Conservation (phyloP, 2,888 invertebrate genomes). For the Tinea pellionella region DNA sequence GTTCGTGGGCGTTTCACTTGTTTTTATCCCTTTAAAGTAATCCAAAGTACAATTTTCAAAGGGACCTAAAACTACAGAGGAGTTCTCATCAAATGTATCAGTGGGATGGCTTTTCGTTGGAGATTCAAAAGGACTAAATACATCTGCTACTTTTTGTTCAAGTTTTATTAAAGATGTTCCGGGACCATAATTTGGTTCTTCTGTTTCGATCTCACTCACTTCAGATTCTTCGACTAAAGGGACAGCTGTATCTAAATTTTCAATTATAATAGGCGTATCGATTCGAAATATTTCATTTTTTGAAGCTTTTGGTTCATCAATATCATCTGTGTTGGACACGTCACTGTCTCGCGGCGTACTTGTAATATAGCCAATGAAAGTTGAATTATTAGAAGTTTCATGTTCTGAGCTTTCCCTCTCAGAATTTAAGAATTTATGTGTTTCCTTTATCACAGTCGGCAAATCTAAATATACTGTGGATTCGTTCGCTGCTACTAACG, state of each 20-base stretch:
- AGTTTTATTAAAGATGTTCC: constrained; percentile 33
- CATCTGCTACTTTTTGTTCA: constrained; percentile 43
- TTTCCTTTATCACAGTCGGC: constrained; percentile 41
- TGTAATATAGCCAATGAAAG: constrained; percentile 18
- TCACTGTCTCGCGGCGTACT: constrained; percentile 40
- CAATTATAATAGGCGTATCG: background rate
- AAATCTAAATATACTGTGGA: constrained; percentile 57
- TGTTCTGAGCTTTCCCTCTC: constrained; percentile 29
- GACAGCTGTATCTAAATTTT: background rate
- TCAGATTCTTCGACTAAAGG: background rate
- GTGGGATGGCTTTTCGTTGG: constrained; percentile 57
- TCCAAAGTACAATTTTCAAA: constrained; percentile 68
- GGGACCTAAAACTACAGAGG: constrained; percentile 69
- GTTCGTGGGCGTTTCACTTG: constrained; percentile 34
- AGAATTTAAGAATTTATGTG: constrained; percentile 39
- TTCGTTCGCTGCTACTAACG: constrained; percentile 33
- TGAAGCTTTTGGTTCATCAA: constrained; percentile 19
- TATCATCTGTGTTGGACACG: background rate
- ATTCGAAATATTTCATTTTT: background rate
- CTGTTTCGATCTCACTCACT: background rate
- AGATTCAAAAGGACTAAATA: constrained; percentile 52
- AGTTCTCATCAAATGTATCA: constrained; percentile 59
- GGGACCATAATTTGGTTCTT: constrained; percentile 27
- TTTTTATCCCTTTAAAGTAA: constrained; percentile 59
- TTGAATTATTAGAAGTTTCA: background rate